Evolutionary conservation across 2,797 vertebrate species (phyloP).

Genomic region (Protosalanx chinensis): DNA sequence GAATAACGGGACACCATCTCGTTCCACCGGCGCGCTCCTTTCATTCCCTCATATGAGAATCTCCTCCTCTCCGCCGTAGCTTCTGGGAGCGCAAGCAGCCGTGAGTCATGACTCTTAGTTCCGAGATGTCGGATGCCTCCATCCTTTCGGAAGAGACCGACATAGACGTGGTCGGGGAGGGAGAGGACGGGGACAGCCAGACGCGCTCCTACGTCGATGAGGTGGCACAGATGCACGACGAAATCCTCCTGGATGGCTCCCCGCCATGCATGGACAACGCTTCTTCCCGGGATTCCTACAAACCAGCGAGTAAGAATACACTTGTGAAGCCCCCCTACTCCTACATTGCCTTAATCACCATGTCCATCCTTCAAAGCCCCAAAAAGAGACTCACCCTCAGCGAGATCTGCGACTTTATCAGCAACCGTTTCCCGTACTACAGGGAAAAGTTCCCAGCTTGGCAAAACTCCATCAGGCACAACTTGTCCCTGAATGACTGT

Average conservation of each 20-base stretch:
- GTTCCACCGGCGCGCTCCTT: constrained; percentile 51
- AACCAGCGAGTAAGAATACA: constrained; percentile 76
- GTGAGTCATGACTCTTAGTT: constrained; percentile 90
- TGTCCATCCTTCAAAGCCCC: constrained; percentile 93
- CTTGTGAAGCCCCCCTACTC: constrained; percentile 92
- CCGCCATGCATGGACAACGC: constrained; percentile 69
- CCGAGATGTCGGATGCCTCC: constrained; percentile 93
- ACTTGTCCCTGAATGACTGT: constrained; percentile 87
- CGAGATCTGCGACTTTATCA: constrained; percentile 90
- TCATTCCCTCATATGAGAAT: constrained; percentile 42
- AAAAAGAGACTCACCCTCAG: constrained; percentile 87
- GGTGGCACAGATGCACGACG: constrained; percentile 79
- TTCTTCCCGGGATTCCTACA: constrained; percentile 70
- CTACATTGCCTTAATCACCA: constrained; percentile 94
- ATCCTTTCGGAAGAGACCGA: constrained; percentile 91
- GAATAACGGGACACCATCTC: constrained; percentile 43
- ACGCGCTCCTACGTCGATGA: constrained; percentile 79
- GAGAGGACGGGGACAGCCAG: constrained; percentile 80
- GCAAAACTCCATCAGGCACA: constrained; percentile 89
- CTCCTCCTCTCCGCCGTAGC: constrained; percentile 53
- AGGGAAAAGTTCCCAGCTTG: constrained; percentile 89
- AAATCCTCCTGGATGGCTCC: constrained; percentile 74
- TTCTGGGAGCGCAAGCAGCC: constrained; percentile 47
- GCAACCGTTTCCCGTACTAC: constrained; percentile 85
- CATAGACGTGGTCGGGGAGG: constrained; percentile 93